These are phyloP conservation scores for Caenorhabditis briggsae DNA, from an alignment of 1,140 invertebrate genomes.

Conservation along the genomic window DNA sequence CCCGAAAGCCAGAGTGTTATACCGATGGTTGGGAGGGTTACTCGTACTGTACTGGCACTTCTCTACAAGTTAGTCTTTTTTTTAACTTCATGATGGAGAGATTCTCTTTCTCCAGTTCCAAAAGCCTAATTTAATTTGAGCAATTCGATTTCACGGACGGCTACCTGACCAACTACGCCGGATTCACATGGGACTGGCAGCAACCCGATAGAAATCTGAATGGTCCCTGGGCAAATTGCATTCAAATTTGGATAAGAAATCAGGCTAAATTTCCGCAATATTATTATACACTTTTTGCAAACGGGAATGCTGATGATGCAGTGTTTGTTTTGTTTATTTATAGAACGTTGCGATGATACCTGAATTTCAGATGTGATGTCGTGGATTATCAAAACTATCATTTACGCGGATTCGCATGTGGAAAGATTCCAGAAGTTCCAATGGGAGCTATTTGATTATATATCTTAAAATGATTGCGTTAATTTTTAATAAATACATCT, in stretches of 20 bases:
- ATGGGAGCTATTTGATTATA: not conserved
- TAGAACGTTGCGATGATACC: no score
- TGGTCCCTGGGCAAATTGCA: not conserved
- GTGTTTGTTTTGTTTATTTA: not conserved
- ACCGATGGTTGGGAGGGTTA: not conserved
- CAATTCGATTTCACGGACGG: not conserved
- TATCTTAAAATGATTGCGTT: no score
- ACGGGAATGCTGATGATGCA: not conserved
- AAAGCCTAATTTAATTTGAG: not conserved
- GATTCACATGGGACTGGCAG: not conserved
- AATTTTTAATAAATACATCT: no score
- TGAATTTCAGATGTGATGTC: not conserved
- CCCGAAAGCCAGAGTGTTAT: not conserved
- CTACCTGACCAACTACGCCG: not conserved
- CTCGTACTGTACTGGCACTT: not conserved
- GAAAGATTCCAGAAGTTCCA: not conserved
- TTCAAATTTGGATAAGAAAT: not conserved
- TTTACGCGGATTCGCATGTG: slow-evolving; percentile 24
- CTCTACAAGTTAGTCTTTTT: not conserved
- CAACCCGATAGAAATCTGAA: not conserved
- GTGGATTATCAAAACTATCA: not conserved
- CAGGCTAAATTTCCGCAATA: not conserved
- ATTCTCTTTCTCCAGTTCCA: no score
- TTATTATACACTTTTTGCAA: not conserved
- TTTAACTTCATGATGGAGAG: no score